Conservation (phyloP, 2,888 invertebrate species). For the Timema cristinae region DNA sequence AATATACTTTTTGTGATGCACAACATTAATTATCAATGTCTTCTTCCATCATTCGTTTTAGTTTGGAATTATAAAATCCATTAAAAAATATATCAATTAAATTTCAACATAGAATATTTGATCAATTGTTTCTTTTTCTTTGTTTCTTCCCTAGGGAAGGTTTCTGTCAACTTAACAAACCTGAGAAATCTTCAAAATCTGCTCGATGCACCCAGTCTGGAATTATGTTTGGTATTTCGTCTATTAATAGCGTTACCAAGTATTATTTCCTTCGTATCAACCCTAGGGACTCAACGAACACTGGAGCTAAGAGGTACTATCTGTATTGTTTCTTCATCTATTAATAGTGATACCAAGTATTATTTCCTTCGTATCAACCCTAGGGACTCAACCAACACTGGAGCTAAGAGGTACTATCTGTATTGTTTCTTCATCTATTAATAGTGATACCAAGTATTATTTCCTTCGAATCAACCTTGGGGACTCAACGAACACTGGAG, state of each 20-base stretch:
- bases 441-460: no score
- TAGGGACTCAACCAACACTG: no score
- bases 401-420: no score
- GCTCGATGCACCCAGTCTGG: constrained; percentile 41
- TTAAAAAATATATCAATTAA: no score
- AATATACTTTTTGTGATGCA: no score
- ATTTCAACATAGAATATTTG: not conserved
- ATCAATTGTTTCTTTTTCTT: not conserved
- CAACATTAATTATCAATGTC: no score
- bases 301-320: not conserved
- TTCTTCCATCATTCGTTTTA: no score
- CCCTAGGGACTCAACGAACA: not conserved
- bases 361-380: no score
- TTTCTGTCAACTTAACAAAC: constrained; percentile 37
- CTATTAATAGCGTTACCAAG: not conserved
- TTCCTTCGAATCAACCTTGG: no score
- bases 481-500: no score
- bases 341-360: not conserved
- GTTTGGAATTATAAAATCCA: no score
- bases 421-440: no score
- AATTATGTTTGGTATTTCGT: constrained; percentile 38
- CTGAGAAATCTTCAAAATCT: constrained; percentile 41
- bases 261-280: not conserved
- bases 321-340: not conserved
- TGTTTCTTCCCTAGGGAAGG: constrained; percentile 1